Percentiles rank a stretch among this genome's conserved stretches.
Evolutionary conservation across 2,113 vertebrate species (phyloP).

Genomic region (Motacilla tschutschensis): DNA sequence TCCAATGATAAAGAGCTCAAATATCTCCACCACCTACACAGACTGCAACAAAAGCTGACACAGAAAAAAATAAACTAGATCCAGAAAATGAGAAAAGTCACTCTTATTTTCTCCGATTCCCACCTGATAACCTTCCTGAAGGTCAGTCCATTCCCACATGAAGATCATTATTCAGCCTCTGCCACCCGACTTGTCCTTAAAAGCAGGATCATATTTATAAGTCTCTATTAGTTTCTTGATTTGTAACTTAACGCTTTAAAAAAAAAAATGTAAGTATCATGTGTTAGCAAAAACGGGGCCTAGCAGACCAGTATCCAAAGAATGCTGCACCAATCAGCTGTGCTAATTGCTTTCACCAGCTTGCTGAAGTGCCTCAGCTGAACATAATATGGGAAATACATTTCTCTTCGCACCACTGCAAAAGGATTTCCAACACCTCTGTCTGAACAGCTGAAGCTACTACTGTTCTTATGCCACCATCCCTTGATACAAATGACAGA

Average conservation of each 20-base stretch:
- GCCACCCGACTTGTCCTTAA: neutral
- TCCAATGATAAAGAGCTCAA: neutral
- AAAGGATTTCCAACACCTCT: constrained; percentile 4
- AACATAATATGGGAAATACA: neutral
- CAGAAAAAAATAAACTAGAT: neutral
- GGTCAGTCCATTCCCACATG: neutral
- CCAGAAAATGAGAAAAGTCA: neutral
- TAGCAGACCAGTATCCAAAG: neutral
- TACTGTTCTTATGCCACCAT: neutral
- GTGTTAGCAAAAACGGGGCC: neutral
- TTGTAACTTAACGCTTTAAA: neutral
- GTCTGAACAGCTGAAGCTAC: neutral
- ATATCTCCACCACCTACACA: neutral
- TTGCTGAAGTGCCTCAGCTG: neutral
- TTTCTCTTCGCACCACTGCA: neutral
- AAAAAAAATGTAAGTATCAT: too few species aligned
- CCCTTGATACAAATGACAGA: neutral
- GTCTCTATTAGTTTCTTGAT: neutral
- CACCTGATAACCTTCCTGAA: neutral
- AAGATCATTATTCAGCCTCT: neutral
- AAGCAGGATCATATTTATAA: neutral
- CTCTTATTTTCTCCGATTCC: neutral
- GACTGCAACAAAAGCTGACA: neutral
- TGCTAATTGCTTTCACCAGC: neutral
- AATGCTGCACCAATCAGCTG: neutral